These are phyloP conservation scores for Ahaetulla prasina DNA, from an alignment of 2,113 vertebrate species.

Conservation along the genomic window DNA sequence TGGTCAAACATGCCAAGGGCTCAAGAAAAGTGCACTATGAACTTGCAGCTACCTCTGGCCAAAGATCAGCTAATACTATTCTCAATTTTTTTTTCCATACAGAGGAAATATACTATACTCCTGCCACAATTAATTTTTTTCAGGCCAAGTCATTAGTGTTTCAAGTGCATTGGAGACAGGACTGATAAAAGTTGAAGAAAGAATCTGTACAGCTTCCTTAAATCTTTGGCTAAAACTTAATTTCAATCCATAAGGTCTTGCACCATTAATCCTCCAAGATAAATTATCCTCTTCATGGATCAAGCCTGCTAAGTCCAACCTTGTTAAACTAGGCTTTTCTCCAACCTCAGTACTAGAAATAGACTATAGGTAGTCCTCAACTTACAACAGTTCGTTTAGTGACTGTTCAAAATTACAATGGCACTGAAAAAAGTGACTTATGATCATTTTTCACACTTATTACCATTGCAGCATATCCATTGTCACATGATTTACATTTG, in stretches of 20 bases:
- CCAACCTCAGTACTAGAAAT: neutral
- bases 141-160: neutral
- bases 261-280: neutral
- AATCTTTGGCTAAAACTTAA: neutral
- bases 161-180: neutral
- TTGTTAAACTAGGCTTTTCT: neutral
- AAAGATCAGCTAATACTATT: neutral
- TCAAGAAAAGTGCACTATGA: neutral
- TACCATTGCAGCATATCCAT: too few species aligned
- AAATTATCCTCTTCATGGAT: neutral
- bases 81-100: neutral
- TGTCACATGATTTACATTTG: too few species aligned
- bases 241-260: neutral
- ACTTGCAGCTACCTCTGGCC: neutral
- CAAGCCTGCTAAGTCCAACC: neutral
- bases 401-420: too few species aligned
- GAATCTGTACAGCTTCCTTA: neutral
- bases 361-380: neutral
- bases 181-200: neutral
- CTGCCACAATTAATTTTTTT: neutral
- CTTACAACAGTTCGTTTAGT: too few species aligned
- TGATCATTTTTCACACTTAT: too few species aligned
- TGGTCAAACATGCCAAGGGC: neutral
- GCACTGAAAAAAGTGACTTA: too few species aligned
- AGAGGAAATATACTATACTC: neutral